Evolutionary conservation across 2,113 vertebrate species (phyloP), one percentile per base, ranked within the genome.

Genomic region (Clupea harengus): DNA sequence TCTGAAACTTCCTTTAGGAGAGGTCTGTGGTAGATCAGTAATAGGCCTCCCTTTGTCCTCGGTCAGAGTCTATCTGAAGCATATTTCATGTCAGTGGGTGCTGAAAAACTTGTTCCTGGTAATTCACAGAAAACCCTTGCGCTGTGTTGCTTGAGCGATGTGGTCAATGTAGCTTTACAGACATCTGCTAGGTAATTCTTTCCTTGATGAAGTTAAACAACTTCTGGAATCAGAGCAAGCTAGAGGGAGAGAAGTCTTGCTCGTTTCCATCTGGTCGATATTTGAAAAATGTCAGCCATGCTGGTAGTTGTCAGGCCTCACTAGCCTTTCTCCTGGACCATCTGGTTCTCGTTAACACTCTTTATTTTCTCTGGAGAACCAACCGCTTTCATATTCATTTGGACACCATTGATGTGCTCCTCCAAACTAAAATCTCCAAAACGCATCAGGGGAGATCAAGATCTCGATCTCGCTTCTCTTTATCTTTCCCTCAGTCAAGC

Each of bases 191-290:
- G 67, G 88, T 82, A 87, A 88, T 87, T 89, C 87, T 88, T 89
- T 88, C 87, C 88, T 93, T 90, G 87, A 84, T 91, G 90, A 94
- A 88, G 91, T 93, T 91, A 93, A 93, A 92, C 92, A 90, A 91
- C 87, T 89, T 88, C 90, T 85, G 89, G 88, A 89, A 92, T 90
- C 92, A 93, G 93, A 72, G 64, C 2, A 11, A 78, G 72, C 10
- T 28, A 78, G 72, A 78, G 93, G 93, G 81, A 57, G 20, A 81
- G 75, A 72, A 64, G 91, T 92, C 93, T 91, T 90, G 89, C 91
- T 91, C 11, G 64, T 44, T 81, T 87, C 92, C 93, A 94, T 92
- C 93, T 95, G 95, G 93, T 93, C 89, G 91, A 89, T 91, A 88
- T 94, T 92, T 92, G 81, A 92, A 86, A 92, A 92, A 92, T 90